Evolutionary conservation across 1,140 invertebrate genomes (phyloP).

Genomic region (Drosophila virilis): DNA sequence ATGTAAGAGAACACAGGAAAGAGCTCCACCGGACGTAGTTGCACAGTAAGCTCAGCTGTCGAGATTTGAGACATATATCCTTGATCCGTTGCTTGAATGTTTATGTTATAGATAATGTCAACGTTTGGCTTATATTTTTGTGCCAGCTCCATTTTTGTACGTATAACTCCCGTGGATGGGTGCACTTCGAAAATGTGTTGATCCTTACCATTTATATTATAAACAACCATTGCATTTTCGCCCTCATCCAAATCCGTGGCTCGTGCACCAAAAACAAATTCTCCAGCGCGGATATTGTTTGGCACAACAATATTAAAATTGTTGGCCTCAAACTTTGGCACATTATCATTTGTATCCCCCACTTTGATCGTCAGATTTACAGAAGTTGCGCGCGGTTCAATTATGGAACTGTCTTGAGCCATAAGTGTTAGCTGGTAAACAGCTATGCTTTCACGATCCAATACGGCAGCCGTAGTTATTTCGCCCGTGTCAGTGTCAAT

Average conservation of each 20-base stretch:
- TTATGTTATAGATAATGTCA: slow-evolving; percentile 88
- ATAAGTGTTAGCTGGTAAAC: slow-evolving; percentile 92
- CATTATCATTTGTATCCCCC: slow-evolving; percentile 94
- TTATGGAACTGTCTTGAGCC: slow-evolving; percentile 94
- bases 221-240: slow-evolving; percentile 91
- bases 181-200: slow-evolving; percentile 91
- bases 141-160: slow-evolving; percentile 86
- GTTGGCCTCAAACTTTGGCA: slow-evolving; percentile 90
- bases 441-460: slow-evolving; percentile 92
- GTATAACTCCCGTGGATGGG: slow-evolving; percentile 92
- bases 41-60: slow-evolving; percentile 88
- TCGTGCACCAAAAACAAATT: slow-evolving; percentile 95
- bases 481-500: slow-evolving; percentile 91
- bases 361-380: slow-evolving; percentile 93
- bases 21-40: slow-evolving; percentile 88
- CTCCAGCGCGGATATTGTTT: slow-evolving; percentile 89
- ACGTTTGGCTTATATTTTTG: slow-evolving; percentile 48
- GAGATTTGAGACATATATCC: slow-evolving; percentile 87
- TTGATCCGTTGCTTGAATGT: slow-evolving; percentile 90
- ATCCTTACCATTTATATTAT: slow-evolving; percentile 91
- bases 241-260: slow-evolving; percentile 92
- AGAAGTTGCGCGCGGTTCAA: slow-evolving; percentile 90
- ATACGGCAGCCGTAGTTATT: slow-evolving; percentile 88
- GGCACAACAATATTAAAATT: slow-evolving; percentile 92
- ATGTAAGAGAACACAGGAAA: slow-evolving; percentile 91